Evolutionary conservation across 1,140 invertebrate species (phyloP), one percentile per base, ranked within the genome.

Genomic region (Chionoecetes opilio): DNA sequence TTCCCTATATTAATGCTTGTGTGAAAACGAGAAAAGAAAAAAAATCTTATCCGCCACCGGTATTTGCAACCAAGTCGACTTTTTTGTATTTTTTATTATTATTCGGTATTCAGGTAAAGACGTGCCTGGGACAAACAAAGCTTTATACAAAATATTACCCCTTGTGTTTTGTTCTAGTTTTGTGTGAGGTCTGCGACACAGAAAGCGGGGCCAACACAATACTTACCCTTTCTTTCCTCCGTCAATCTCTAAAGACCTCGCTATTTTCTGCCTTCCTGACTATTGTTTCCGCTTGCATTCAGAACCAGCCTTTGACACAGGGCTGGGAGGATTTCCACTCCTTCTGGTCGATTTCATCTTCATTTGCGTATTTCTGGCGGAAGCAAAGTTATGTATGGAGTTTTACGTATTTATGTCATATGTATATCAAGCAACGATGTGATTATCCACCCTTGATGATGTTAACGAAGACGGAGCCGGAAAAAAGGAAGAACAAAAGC

Each of bases 211-310:
- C 94, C 89, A 53, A 95, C 89, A 95, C 94, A 95, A 95, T 95
- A 75, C 94, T 95, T 95, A 95, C 90, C 94, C 94, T 95, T 95
- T 95, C 94, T 95, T 95, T 41, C 94, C 94, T 95, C 94, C 89
- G 94, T 92, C 94, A 92, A 95, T 95, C 94, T 95, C 94, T 91
- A 95, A 95, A 95, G 94, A 95, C 94, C 94, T 92, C 94, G 90
- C 94, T 95, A 95, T 95, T 95, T 95, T 95, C 90, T 95, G 82
- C 94, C 94, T 95, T 95, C 92, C 94, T 95, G 90, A 35, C 94
- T 63, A 95, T 95, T 95, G 94, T 95, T 95, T 95, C 94, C 92
- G 75, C 87, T 41, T 92, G 88, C 94, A 95, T 95, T 95, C 89
- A 95, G 90, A 87, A 63, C 87, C 38, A 87, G 82, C 94, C 94